phyloP scores from a whole-genome alignment of 2,113 vertebrate species.

The Ranitomeya variabilis region DNA sequence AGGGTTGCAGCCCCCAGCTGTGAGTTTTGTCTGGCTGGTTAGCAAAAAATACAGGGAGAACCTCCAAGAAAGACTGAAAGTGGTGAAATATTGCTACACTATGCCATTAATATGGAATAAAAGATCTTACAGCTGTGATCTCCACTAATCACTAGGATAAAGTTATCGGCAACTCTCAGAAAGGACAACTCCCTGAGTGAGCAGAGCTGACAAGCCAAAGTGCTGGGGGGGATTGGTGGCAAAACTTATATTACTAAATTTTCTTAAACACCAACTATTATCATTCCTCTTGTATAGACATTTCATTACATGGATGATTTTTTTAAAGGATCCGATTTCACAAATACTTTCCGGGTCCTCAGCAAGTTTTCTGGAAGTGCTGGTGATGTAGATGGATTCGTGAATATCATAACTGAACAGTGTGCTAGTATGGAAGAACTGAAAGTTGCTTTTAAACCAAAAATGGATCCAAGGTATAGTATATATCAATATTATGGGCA shows the following conservation, averaged over 20 bases:
- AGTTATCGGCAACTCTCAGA: no score
- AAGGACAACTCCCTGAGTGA: no score
- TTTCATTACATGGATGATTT: background rate
- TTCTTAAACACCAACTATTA: background rate
- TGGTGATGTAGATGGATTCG: constrained; percentile 67
- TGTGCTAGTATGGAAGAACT: constrained; percentile 91
- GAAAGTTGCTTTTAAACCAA: constrained; percentile 82
- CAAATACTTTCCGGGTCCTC: constrained; percentile 88
- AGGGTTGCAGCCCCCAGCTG: no score
- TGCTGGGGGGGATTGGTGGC: background rate
- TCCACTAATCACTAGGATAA: no score
- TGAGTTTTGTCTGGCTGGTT: no score
- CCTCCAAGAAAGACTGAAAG: no score
- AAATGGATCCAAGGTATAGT: constrained; percentile 90
- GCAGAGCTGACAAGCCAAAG: no score
- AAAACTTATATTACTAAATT: background rate
- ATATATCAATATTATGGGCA: background rate
- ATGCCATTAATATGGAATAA: no score
- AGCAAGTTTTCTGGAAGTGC: constrained; percentile 75
- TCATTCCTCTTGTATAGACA: background rate
- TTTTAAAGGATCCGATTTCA: constrained; percentile 89
- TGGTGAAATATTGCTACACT: no score
- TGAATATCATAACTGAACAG: constrained; percentile 76
- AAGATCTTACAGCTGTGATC: no score
- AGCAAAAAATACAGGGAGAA: no score